Base-by-base conservation (phyloP, 2,888 invertebrate species). In the Lasioglossum villosulum region DNA sequence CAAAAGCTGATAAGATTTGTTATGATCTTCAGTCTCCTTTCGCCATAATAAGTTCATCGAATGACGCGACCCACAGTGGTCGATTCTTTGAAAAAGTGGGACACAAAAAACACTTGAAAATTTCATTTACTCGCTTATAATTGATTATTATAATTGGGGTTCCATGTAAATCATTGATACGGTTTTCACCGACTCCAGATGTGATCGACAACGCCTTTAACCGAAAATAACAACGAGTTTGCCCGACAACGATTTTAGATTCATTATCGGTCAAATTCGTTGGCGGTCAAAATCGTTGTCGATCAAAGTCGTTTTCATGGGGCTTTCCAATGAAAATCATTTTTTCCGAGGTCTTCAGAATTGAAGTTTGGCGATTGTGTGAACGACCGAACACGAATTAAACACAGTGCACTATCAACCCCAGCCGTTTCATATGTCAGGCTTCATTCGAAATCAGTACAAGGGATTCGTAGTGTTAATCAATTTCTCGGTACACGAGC, bases 401-500 rank as follows among this genome's bases (percentile, higher is more conserved):
- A 48, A 27, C 37, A 37, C 68, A 52, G 37, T 70, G n/a, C 48
- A 12, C 37, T 27, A 52, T 77, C 48, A 52, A 68, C 37, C 23
- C 19, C 37, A 52, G 8, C 12, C 42, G 68, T 45, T 68, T 76
- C 37, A n/a, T 19, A 34, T 76, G 39, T 76, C 42, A 37, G 19
- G 37, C 19, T 37, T 23, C 37, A 16, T 37, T 48, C 3, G 19
- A 52, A 48, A 70, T n/a, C 30, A 42, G 39, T 23, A 48, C 73
- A 19, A 48, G 14, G 23, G 39, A 34, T 45, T 45, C 45, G 71
- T 37, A 12, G 59, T 34, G n/a, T 72, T 73, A 72, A 45, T 42
- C 59, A 59, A n/a, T 70, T 75, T 75, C 80, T 70, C 10, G 14
- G 70, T 76, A 80, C 19, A 30, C 19, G 23, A 52, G 66, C 12